Percentiles rank a stretch among this genome's conserved stretches.
Conservation (phyloP, 2,888 invertebrate species). For the Coelopa pilipes region DNA sequence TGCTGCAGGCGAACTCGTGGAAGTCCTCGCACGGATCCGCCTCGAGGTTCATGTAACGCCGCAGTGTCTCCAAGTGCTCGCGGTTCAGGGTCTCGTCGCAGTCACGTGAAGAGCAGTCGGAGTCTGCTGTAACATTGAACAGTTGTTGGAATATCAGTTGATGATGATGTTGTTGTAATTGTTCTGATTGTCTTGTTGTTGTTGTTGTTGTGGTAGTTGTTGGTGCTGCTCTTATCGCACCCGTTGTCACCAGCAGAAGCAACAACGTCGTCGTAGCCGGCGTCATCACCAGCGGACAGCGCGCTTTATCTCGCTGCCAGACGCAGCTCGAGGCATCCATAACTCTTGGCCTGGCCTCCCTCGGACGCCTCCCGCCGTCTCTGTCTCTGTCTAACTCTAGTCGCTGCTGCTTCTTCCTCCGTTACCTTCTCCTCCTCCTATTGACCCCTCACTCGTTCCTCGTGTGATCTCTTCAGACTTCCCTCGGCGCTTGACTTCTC, state of each 20-base stretch:
- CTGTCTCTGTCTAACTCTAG: too few relatives aligned
- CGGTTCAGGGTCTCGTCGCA: slow-evolving; percentile 51
- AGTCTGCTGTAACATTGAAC: slow-evolving; percentile 35
- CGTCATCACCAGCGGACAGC: not conserved
- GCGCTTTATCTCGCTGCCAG: not conserved
- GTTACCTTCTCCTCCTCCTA: too few relatives aligned
- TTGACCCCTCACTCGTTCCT: not conserved
- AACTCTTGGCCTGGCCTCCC: not conserved
- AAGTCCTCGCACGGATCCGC: slow-evolving; percentile 55
- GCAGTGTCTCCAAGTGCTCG: slow-evolving; percentile 48
- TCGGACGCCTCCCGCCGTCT: not conserved
- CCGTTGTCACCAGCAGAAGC: not conserved
- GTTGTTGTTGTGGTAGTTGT: slow-evolving; percentile 26
- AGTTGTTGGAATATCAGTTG: slow-evolving; percentile 46
- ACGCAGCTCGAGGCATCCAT: not conserved
- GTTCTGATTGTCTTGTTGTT: not conserved
- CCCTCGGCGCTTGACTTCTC: not conserved
- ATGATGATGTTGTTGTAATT: not conserved
- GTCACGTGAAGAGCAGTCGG: slow-evolving; percentile 46
- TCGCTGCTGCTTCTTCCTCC: too few relatives aligned
- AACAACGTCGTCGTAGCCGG: not conserved
- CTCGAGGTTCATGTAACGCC: slow-evolving; percentile 48
- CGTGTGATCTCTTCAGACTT: not conserved
- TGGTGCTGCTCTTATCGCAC: not conserved
- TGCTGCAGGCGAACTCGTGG: slow-evolving; percentile 55